Conservation (phyloP, 2,113 vertebrate genomes). For the Rhynchomys soricoides region DNA sequence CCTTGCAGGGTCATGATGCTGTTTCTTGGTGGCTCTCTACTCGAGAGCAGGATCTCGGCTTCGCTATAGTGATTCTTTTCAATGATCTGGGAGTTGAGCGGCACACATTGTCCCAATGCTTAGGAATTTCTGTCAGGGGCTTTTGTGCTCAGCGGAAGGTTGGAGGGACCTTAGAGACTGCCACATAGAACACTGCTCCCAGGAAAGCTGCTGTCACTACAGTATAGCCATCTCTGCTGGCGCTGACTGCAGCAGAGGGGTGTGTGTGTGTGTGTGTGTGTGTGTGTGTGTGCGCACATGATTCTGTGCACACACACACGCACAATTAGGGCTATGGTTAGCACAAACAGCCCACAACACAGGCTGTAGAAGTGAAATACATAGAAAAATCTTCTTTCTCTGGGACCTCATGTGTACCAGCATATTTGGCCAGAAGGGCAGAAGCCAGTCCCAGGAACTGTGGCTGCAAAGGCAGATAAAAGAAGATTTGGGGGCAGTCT, state of each 20-base stretch:
- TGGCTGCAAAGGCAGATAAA: neutral
- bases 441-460: neutral
- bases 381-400: neutral
- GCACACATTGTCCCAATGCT: neutral
- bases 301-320: fast-evolving
- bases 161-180: neutral
- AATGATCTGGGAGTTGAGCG: neutral
- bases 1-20: neutral
- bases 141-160: neutral
- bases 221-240: neutral
- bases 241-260: neutral
- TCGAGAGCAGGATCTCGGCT: neutral
- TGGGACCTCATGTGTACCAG: neutral
- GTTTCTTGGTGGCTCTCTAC: neutral
- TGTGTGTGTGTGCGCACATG: neutral
- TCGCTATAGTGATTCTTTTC: fast-evolving
- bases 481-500: neutral
- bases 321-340: too few relatives aligned
- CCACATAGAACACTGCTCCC: neutral
- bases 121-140: neutral
- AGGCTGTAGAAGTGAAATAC: fast-evolving
- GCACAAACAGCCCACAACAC: too few relatives aligned
- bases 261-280: neutral
- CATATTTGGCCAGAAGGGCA: neutral
- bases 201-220: neutral